Evolutionary conservation across 2,888 invertebrate genomes (phyloP).

Genomic region (Dyspetes luteomarginatus): DNA sequence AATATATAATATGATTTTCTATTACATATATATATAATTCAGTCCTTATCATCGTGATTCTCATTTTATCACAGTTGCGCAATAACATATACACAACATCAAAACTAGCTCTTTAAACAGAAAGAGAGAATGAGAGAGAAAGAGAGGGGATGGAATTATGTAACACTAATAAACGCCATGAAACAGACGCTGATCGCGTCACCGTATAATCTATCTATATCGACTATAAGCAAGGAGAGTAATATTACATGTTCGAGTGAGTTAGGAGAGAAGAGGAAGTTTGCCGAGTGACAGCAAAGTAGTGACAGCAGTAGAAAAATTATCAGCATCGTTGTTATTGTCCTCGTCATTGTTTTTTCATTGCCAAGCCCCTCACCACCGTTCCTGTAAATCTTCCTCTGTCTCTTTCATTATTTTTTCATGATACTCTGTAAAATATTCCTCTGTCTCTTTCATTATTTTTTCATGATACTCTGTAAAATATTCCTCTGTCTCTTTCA

Average conservation of each 20-base stretch:
- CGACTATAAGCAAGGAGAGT: neutral
- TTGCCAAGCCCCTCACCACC: neutral
- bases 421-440: too few species aligned
- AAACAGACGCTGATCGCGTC: conserved; percentile 27
- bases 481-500: neutral
- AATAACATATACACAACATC: neutral
- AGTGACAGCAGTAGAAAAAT: neutral
- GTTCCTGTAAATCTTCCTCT: too few species aligned
- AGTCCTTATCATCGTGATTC: neutral
- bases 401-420: too few species aligned
- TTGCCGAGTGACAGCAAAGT: neutral
- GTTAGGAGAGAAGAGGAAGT: neutral
- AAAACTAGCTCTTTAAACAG: neutral
- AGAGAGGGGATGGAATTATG: conserved; percentile 15
- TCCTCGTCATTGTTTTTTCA: conserved; percentile 5
- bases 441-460: neutral
- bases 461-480: neutral
- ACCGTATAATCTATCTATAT: conserved; percentile 11
- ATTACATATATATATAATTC: conserved; percentile 4
- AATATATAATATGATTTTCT: conserved; percentile 5
- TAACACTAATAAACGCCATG: conserved; percentile 53
- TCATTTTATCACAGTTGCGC: neutral
- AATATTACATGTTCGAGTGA: conserved; percentile 2
- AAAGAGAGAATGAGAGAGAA: neutral
- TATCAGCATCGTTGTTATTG: neutral